Base-by-base conservation (phyloP, 1,140 invertebrate genomes). In the Heliconius melpomene region DNA sequence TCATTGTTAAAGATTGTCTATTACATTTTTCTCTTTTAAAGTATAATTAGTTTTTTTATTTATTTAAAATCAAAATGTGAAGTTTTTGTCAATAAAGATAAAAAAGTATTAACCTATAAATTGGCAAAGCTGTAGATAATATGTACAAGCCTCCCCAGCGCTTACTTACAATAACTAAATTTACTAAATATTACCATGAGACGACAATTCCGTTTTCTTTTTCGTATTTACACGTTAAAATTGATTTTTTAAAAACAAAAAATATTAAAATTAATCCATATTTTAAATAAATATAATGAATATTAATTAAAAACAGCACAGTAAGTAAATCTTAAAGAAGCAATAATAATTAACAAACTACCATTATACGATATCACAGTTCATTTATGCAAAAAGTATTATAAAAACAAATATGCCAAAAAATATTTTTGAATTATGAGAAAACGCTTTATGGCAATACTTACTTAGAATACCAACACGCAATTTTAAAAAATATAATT, bases 341-440 rank as follows among this genome's bases (percentile, higher is more conserved):
- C 85, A 89, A 90, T 91, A 92, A 90, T 72, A 66, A 66, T 92
- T 89, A 94, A 93, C 83, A 88, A 91, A 92, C 91, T 94, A 94
- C 87, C 87, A 88, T 90, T 89, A 86, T 93, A 90, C 85, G 87
- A 94, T 94, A 94, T 94, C 93, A 94, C 93, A 94, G 93, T 93
- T 94, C 90, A 93, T 93, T 94, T 94, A 94, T 93, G 93, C 91
- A 94, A 94, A 91, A 93, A 93, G 83, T 84, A 84, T 82, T 80
- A 84, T 80, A 82, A 84, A 52, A 80, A 80, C 73, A 82, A 79
- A 82, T 82, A 84, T 78, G 79, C 81, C 79, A 85, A 84, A 84
- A 82, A 83, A 60, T 77, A 79, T 83, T 83, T 80, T 83, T 81
- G 74, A 84, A 87, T 82, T 82, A 88, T 57, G 81, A 85, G 84